Percentiles rank a stretch among this genome's conserved stretches.
phyloP scores from a whole-genome alignment of 2,113 vertebrate genomes.

The Heptranchias perlo region DNA sequence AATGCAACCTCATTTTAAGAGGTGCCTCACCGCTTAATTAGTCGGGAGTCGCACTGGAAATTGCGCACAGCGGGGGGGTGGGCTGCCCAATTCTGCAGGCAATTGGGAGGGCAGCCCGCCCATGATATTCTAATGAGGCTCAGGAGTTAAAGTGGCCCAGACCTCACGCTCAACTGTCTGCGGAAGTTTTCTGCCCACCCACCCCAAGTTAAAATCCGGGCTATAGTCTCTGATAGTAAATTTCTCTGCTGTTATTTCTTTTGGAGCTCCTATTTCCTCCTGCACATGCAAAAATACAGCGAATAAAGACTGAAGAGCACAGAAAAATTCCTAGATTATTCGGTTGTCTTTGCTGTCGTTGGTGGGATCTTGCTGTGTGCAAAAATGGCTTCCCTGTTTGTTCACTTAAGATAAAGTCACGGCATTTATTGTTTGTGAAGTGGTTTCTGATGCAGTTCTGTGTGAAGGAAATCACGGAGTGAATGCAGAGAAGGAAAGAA shows the following conservation, averaged over 20 bases:
- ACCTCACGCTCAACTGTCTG: not conserved
- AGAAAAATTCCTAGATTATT: not conserved
- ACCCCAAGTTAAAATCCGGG: not conserved
- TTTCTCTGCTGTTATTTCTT: not conserved
- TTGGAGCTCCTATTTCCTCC: not conserved
- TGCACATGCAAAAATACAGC: not conserved
- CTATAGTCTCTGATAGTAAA: not conserved
- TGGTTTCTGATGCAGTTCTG: not conserved
- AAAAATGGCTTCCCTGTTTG: not conserved
- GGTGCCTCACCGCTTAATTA: no score
- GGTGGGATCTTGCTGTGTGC: not conserved
- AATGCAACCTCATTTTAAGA: no score
- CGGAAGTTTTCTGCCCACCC: not conserved
- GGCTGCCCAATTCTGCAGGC: not conserved
- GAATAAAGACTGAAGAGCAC: not conserved
- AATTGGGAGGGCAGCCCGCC: not conserved
- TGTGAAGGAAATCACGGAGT: not conserved
- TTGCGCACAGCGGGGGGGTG: no score
- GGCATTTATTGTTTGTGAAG: not conserved
- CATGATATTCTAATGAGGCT: not conserved
- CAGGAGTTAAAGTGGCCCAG: not conserved
- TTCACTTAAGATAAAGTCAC: not conserved
- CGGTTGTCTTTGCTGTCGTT: not conserved
- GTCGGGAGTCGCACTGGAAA: no score
- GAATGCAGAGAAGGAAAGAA: not conserved